These are phyloP conservation scores for Cottus gobio DNA, from an alignment of 2,113 vertebrate species.

Conservation along the genomic window DNA sequence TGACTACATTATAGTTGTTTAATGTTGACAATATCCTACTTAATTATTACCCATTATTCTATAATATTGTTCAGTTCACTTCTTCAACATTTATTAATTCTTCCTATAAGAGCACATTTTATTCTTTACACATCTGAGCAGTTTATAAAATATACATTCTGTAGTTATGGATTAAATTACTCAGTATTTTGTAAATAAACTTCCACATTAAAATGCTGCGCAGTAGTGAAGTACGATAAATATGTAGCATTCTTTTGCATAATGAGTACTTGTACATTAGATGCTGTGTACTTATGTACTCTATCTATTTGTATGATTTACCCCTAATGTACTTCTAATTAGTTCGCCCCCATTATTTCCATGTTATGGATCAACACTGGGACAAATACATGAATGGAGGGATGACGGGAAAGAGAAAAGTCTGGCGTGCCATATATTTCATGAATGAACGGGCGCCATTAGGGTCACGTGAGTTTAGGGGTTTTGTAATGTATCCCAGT, in stretches of 20 bases:
- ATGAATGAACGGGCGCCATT: constrained; percentile 40
- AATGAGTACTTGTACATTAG: neutral
- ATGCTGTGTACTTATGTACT: neutral
- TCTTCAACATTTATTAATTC: neutral
- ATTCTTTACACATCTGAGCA: no score
- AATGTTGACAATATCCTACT: neutral
- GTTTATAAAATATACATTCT: neutral
- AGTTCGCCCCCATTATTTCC: neutral
- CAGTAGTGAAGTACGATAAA: neutral
- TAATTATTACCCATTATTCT: no score
- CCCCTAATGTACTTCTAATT: no score
- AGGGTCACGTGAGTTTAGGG: constrained; percentile 1
- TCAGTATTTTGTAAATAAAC: neutral
- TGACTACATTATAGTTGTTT: neutral
- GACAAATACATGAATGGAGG: neutral
- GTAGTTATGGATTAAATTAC: neutral
- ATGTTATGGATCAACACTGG: neutral
- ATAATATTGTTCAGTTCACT: neutral
- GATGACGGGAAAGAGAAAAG: neutral
- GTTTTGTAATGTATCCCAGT: constrained; percentile 1
- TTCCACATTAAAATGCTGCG: neutral
- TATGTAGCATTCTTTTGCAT: neutral
- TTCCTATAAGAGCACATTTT: neutral
- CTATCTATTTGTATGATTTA: no score
- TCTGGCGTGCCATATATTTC: neutral